These are phyloP conservation scores for Sarcophaga subvicina DNA, from an alignment of 2,888 invertebrate species.

Conservation along the genomic window DNA sequence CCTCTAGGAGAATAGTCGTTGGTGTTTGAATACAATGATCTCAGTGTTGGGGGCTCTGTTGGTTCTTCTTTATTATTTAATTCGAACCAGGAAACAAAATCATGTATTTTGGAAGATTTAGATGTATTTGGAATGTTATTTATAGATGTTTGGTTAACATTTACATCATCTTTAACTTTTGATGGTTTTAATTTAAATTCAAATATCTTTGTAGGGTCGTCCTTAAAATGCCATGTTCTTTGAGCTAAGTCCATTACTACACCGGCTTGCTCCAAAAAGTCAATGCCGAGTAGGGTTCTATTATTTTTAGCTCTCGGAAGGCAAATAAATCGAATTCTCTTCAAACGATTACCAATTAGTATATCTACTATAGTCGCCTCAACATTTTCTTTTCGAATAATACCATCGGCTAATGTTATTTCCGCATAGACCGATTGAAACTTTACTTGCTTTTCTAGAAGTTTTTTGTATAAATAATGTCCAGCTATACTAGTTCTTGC, in stretches of 20 bases:
- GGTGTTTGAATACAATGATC: neutral
- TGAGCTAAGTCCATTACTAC: conserved; percentile 40
- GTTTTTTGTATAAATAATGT: conserved; percentile 35
- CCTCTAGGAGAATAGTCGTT: conserved; percentile 23
- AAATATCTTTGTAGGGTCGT: conserved; percentile 52
- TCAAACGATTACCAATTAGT: conserved; percentile 46
- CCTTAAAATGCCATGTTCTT: conserved; percentile 50
- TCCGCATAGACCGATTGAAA: conserved; percentile 35
- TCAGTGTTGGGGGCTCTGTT: neutral
- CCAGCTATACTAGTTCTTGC: conserved; percentile 63
- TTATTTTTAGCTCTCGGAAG: conserved; percentile 33
- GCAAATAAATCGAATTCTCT: conserved; percentile 65
- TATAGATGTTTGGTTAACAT: conserved; percentile 5
- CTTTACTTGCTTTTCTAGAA: too few species aligned
- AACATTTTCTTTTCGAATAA: conserved; percentile 11
- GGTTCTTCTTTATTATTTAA: neutral
- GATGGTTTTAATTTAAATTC: too few species aligned
- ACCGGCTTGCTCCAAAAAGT: conserved; percentile 46
- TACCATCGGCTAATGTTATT: conserved; percentile 35
- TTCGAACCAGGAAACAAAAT: conserved; percentile 28
- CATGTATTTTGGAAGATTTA: neutral
- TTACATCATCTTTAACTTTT: neutral
- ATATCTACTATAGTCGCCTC: conserved; percentile 18
- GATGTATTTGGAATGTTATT: neutral
- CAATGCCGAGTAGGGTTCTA: conserved; percentile 42